Conservation (phyloP, 2,888 invertebrate species). For the Synergus gifuensis region DNA sequence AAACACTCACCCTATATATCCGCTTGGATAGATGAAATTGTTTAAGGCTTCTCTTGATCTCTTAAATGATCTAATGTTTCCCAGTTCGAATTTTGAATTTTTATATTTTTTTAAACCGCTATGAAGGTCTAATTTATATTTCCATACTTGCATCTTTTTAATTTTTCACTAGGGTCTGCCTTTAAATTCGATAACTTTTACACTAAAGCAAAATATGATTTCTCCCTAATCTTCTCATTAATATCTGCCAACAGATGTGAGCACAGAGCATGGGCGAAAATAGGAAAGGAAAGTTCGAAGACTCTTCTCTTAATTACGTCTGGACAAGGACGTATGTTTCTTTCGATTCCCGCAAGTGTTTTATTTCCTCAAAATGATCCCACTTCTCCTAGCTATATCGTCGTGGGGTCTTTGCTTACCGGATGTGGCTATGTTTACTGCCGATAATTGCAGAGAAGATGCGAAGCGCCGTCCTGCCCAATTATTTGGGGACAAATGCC, state of each 20-base stretch:
- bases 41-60: no score
- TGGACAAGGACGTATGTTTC: slow-evolving; percentile 56
- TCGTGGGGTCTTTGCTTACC: slow-evolving; percentile 64
- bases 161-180: no score
- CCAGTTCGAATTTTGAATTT: no score
- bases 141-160: no score
- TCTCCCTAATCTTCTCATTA: slow-evolving; percentile 4
- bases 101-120: no score
- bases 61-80: no score
- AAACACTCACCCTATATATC: no score
- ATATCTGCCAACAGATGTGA: slow-evolving; percentile 11
- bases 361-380: slow-evolving; percentile 64
- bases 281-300: slow-evolving; percentile 32
- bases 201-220: neutral
- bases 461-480: slow-evolving; percentile 68
- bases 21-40: no score
- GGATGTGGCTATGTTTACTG: slow-evolving; percentile 77
- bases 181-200: no score
- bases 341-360: slow-evolving; percentile 64
- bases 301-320: slow-evolving; percentile 60
- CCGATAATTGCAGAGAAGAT: slow-evolving; percentile 76
- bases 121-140: no score
- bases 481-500: slow-evolving; percentile 75
- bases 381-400: slow-evolving; percentile 48
- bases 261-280: neutral